Conservation (phyloP, 2,113 vertebrate genomes). For the Plotosus lineatus region DNA sequence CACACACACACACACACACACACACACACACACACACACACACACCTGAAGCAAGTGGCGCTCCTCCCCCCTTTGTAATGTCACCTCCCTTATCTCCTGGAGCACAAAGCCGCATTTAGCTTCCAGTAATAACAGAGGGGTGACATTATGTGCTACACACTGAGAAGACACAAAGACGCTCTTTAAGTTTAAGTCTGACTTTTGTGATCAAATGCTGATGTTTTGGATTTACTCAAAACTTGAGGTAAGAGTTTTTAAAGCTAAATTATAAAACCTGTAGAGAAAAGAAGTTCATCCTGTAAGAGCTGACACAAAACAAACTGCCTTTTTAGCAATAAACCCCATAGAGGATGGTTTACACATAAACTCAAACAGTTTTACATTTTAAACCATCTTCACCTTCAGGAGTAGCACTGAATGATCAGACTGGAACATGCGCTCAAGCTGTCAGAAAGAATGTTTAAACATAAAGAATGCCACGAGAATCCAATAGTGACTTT, state of each 20-base stretch:
- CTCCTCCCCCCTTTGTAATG: constrained; percentile 63
- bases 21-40: constrained; percentile 41
- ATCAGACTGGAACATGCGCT: not conserved
- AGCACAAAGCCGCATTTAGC: constrained; percentile 75
- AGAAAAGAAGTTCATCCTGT: constrained; percentile 19
- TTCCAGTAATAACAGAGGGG: constrained; percentile 65
- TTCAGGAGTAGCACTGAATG: not conserved
- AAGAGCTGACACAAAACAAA: not conserved
- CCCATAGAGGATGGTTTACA: not conserved
- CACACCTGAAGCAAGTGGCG: constrained; percentile 63
- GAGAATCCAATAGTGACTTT: too few species aligned
- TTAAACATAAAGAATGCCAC: too few species aligned
- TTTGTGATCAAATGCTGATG: constrained; percentile 54
- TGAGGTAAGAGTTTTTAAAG: constrained; percentile 39
- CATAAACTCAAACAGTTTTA: not conserved
- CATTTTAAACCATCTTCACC: not conserved
- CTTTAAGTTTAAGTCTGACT: constrained; percentile 55
- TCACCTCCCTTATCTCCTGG: constrained; percentile 71
- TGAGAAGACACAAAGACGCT: constrained; percentile 66
- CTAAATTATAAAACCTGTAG: not conserved
- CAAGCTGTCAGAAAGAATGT: not conserved
- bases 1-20: constrained; percentile 52
- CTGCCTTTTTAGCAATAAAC: not conserved
- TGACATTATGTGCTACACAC: constrained; percentile 62
- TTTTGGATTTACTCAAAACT: constrained; percentile 35